Percentiles rank a stretch among this genome's conserved stretches.
These are phyloP conservation scores for Venusia cambrica DNA, from an alignment of 2,888 invertebrate species.

Conservation along the genomic window DNA sequence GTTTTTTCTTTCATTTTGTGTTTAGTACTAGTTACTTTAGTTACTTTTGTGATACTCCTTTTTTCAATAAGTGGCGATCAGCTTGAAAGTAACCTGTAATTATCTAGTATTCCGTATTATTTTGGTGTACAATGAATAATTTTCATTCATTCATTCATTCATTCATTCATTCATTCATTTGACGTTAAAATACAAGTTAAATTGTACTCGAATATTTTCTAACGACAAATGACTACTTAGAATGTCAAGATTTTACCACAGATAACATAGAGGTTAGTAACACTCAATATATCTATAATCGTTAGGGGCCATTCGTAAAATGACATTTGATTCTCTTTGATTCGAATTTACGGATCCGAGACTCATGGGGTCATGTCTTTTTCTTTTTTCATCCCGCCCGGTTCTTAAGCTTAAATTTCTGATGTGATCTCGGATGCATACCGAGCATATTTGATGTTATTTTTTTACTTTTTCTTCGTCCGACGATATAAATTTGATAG, in stretches of 20 bases:
- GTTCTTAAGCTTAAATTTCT: constrained; percentile 73
- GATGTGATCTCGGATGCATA: constrained; percentile 78
- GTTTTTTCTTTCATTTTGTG: no score
- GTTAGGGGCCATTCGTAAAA: constrained; percentile 56
- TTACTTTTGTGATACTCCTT: no score
- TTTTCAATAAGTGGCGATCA: no score
- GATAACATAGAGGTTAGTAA: constrained; percentile 39
- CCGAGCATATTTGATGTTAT: constrained; percentile 76
- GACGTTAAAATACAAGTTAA: constrained; percentile 13
- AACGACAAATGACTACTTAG: constrained; percentile 27
- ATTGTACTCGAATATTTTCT: constrained; percentile 25
- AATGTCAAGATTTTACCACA: constrained; percentile 26
- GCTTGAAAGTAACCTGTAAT: no score
- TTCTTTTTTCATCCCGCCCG: constrained; percentile 53
- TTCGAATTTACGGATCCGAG: constrained; percentile 74
- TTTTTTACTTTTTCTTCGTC: constrained; percentile 54
- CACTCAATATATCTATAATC: constrained; percentile 50
- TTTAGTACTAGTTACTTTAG: no score
- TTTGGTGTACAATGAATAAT: no score
- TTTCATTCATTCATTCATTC: no score
- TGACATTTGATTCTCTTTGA: constrained; percentile 76
- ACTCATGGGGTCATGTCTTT: constrained; percentile 52
- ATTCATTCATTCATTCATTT: no score
- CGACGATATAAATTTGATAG: constrained; percentile 64
- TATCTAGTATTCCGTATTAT: no score